A percentile compares a stretch with the other conserved stretches of the same genome.
phyloP scores from a whole-genome alignment of 2,888 invertebrate genomes.

The Endotricha flammealis region DNA sequence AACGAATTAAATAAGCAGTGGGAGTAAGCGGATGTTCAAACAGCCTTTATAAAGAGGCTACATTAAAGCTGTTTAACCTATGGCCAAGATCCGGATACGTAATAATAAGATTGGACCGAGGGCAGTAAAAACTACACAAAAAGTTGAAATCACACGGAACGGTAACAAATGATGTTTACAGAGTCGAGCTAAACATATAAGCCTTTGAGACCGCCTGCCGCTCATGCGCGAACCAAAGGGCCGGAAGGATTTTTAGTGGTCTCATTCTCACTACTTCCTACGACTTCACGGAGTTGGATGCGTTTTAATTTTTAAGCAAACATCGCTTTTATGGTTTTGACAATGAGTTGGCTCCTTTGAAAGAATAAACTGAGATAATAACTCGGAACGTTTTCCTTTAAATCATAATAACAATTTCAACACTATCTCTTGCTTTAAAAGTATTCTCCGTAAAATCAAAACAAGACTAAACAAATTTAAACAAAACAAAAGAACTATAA shows the following conservation, averaged over 20 bases:
- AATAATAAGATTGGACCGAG: constrained; percentile 52
- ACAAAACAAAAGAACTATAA: too few species aligned
- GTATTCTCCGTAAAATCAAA: too few species aligned
- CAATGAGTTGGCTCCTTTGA: constrained; percentile 4
- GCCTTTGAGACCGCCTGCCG: constrained; percentile 56
- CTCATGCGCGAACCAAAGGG: constrained; percentile 51
- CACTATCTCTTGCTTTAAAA: too few species aligned
- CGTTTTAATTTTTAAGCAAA: constrained; percentile 47
- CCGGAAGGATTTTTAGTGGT: constrained; percentile 61
- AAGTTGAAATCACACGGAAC: constrained; percentile 50
- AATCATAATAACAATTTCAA: too few species aligned
- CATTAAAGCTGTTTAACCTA: constrained; percentile 11
- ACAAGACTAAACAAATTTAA: too few species aligned
- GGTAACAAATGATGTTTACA: constrained; percentile 61
- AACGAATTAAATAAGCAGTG: not conserved
- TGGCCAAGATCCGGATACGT: constrained; percentile 41
- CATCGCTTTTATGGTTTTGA: constrained; percentile 23
- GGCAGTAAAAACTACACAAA: constrained; percentile 44
- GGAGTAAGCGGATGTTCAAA: constrained; percentile 5
- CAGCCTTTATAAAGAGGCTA: not conserved
- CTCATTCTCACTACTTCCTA: constrained; percentile 32
- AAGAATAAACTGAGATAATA: too few species aligned
- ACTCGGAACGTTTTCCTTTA: not conserved
- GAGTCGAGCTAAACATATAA: constrained; percentile 48
- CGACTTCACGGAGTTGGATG: constrained; percentile 31